A percentile compares a stretch with the other conserved stretches of the same genome.
Conservation (phyloP, 2,113 vertebrate species). For the Caranx ignobilis region DNA sequence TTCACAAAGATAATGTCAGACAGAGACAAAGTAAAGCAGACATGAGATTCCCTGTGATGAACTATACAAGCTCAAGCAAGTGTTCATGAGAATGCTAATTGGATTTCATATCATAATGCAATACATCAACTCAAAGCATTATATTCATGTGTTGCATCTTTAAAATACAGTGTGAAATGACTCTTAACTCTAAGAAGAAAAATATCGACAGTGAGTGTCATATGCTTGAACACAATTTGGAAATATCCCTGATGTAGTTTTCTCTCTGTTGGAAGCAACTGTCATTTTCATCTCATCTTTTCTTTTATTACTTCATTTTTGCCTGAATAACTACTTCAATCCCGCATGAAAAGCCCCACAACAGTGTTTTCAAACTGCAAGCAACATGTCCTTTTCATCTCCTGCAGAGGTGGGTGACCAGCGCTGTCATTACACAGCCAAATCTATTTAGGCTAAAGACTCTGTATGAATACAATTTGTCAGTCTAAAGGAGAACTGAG, state of each 20-base stretch:
- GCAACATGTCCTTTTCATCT: conserved; percentile 23
- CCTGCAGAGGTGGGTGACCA: conserved; percentile 23
- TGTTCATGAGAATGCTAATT: too few species aligned
- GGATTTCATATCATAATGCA: too few species aligned
- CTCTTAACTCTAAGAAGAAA: too few species aligned
- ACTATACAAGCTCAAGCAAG: too few species aligned
- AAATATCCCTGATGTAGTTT: background rate
- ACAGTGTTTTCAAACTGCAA: background rate
- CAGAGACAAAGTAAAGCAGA: too few species aligned
- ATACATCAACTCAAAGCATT: too few species aligned
- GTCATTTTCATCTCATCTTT: background rate
- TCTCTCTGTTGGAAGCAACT: background rate
- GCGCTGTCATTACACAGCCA: conserved; percentile 14
- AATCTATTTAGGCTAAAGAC: background rate
- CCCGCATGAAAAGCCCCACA: background rate
- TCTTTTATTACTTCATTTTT: background rate
- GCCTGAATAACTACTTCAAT: background rate
- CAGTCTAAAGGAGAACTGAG: conserved; percentile 10
- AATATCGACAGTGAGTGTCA: background rate
- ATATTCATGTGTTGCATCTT: too few species aligned
- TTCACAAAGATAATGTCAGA: too few species aligned
- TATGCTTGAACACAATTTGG: background rate
- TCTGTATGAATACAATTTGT: conserved; percentile 28
- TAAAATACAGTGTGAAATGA: too few species aligned
- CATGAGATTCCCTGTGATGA: too few species aligned